phyloP scores from a whole-genome alignment of 2,113 vertebrate species.

The Amia ocellicauda region DNA sequence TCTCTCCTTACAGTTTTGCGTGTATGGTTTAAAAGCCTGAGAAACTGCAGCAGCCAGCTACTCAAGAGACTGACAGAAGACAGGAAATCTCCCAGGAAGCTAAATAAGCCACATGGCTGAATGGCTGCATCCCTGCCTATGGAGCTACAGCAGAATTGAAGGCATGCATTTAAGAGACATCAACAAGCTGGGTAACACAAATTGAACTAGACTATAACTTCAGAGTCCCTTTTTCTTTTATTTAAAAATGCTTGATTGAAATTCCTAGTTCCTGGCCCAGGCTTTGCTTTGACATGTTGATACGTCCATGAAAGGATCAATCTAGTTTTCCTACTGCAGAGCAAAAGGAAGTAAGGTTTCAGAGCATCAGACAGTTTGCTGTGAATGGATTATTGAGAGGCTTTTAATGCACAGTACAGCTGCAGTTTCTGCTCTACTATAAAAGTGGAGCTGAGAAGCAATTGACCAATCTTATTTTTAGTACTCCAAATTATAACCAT shows the following conservation, averaged over 20 bases:
- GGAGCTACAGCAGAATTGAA: too few relatives aligned
- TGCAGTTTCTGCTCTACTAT: conserved; percentile 12
- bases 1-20: too few relatives aligned
- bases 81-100: too few relatives aligned
- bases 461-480: conserved; percentile 43
- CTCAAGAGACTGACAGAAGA: too few relatives aligned
- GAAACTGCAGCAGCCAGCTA: too few relatives aligned
- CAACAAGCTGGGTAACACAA: too few relatives aligned
- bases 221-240: too few relatives aligned
- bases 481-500: conserved; percentile 37
- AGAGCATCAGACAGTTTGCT: conserved; percentile 10
- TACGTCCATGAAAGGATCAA: conserved; percentile 26
- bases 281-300: conserved; percentile 6
- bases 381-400: conserved; percentile 6
- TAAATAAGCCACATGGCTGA: too few relatives aligned
- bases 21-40: too few relatives aligned
- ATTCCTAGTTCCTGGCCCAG: not conserved
- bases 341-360: conserved; percentile 3
- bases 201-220: too few relatives aligned
- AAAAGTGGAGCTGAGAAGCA: conserved; percentile 25
- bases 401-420: conserved; percentile 14
- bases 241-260: not conserved
- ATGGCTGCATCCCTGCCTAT: too few relatives aligned
- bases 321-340: conserved; percentile 21
- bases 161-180: too few relatives aligned